Evolutionary conservation across 2,113 vertebrate species (phyloP), one percentile per base, ranked within the genome.

Genomic region (Cynocephalus volans): DNA sequence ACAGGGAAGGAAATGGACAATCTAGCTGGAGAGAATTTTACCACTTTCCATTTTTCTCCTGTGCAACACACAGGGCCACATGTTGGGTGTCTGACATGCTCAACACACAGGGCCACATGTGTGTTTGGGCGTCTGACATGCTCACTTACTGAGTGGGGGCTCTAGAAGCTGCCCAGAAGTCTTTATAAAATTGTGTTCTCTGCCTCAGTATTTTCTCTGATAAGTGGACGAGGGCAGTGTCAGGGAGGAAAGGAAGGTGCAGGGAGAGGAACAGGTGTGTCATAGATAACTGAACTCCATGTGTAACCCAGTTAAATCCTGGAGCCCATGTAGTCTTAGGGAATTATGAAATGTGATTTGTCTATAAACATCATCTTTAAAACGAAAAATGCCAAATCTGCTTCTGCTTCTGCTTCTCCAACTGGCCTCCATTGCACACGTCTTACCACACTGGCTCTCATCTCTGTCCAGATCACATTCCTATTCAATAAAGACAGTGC

Each of bases 281-380:
- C 54, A 12, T 18, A 69, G 76, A 76, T 93, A 82, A 88, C 77
- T 94, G 62, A 69, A 56, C 86, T 93, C n/a, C 31, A 1, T 8
- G 23, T 82, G 31, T 70, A 91, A 88, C 85, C 70, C 64, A 90
- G 14, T 90, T 96, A 92, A 56, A 62, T 94, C 33, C 85, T 45
- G 36, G 26, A 31, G 41, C 64, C 83, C 24, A 3, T 19, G 52
- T 50, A n/a, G 9, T 79, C 83, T 50, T 70, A 36, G 36, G 69
- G 18, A 88, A 19, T 48, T 90, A 48, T 52, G 88, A 67, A 79
- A 56, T 26, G 36, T 5, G 31, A 17, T 26, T 60, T 82, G 18
- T 18, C 41, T 92, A 26, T 48, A 81, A 70, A 36, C 0, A 28
- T 73, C 52, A 56, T 58, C n/a, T 45, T 21, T 56, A 58, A 60